phyloP scores from a whole-genome alignment of 2,797 vertebrate species.

The Anguilla anguilla region DNA sequence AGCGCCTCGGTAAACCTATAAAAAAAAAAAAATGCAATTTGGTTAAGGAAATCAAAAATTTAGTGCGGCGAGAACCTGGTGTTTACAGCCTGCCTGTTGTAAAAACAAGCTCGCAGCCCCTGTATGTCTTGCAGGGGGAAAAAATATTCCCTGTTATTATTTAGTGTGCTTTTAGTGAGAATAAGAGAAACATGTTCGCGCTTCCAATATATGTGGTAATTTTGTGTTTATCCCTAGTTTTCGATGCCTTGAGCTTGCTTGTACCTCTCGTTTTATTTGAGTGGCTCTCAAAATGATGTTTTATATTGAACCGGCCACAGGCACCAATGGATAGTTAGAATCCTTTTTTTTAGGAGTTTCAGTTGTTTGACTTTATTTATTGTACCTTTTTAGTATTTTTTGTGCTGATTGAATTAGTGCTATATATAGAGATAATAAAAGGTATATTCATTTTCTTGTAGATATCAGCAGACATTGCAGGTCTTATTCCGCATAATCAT shows the following conservation, averaged over 20 bases:
- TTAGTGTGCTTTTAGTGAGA: neutral
- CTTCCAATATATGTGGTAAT: neutral
- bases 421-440: neutral
- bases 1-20: neutral
- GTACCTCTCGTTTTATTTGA: neutral
- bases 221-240: neutral
- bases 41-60: slow-evolving; percentile 6
- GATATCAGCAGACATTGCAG: neutral
- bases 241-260: neutral
- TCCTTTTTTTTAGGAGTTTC: neutral
- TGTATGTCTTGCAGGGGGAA: neutral
- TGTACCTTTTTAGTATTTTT: neutral
- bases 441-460: neutral
- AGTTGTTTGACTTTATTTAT: neutral
- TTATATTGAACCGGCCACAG: neutral
- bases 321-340: neutral
- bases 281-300: neutral
- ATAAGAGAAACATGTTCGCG: neutral
- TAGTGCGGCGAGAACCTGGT: neutral
- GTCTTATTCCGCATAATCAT: neutral
- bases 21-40: neutral
- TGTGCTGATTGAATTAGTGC: neutral
- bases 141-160: neutral
- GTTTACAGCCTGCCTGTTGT: neutral
- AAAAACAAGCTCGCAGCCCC: neutral